Base-by-base conservation (phyloP, 2,888 invertebrate genomes). In the Hoplodrina blanda region DNA sequence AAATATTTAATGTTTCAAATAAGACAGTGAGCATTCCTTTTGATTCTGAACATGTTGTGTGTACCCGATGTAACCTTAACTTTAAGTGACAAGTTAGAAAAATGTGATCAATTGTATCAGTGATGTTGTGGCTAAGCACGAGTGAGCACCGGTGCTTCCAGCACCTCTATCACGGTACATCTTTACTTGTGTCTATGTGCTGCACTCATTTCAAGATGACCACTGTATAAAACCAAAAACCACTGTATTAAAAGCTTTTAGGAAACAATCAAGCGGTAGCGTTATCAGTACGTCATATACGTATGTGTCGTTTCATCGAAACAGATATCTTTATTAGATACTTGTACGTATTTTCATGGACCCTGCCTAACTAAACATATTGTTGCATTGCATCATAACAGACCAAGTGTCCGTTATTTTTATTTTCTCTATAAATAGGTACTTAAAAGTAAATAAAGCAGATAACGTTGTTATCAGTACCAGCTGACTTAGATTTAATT, bases 111-210 rank as follows among this genome's bases (percentile, higher is more conserved):
- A 3, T 2, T 11, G 73, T 5, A 6, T 30, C 67, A 60, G 88
- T 68, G 64, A 95, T 95, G 94, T 73, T 95, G 93, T 95, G 95
- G 95, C 87, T 95, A 78, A 91, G 91, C 73, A 81, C 93, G 66
- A 80, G 88, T 75, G 94, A 93, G 73, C 94, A 93, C 76, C 92
- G 95, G 33, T 92, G 95, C 70, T 84, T 95, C 62, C 94, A 93
- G 41, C 94, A 94, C 62, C 86, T 94, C 49, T 95, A 94, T 69
- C 94, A 94, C 80, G 94, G 94, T 93, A 17, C 33, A 0, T 2
- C 15, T 55, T 13, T 49, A 50, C 41, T 17, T 52, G 11, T 46
- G 25, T 54, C 4, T 17, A 59, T 6, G 3, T 52, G 19, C 25
- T 46, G 7, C 25, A 19, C 4, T 44, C 44, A 44, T 44, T 44